These are phyloP conservation scores for Ranitomeya imitator DNA, from an alignment of 2,113 vertebrate genomes.

Conservation along the genomic window DNA sequence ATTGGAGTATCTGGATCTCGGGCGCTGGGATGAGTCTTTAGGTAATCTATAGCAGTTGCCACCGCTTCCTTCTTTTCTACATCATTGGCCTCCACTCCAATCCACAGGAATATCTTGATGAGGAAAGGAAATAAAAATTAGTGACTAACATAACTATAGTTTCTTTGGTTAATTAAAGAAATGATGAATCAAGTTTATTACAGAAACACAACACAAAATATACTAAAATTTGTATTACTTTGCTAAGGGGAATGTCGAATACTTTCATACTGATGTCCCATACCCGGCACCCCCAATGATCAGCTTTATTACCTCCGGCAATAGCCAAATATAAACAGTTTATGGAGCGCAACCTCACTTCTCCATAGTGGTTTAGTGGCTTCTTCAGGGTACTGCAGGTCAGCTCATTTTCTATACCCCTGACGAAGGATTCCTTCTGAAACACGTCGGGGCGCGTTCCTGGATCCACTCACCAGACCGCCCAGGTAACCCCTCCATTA, in stretches of 20 bases:
- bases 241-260: background rate
- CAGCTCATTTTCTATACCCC: no score
- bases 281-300: no score
- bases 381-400: no score
- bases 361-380: no score
- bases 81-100: conserved; percentile 79
- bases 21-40: conserved; percentile 79
- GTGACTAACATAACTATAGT: background rate
- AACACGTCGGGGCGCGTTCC: no score
- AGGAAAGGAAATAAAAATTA: background rate
- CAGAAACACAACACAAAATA: background rate
- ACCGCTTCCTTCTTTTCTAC: conserved; percentile 74
- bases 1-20: conserved; percentile 80
- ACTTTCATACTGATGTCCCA: no score
- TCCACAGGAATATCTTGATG: conserved; percentile 83
- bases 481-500: no score
- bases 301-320: no score
- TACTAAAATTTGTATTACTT: background rate
- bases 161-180: background rate
- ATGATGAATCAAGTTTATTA: background rate
- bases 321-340: no score
- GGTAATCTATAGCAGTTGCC: conserved; percentile 77
- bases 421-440: no score
- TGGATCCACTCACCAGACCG: no score
- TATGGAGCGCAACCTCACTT: no score